These are phyloP conservation scores for Nezara viridula DNA, from an alignment of 2,888 invertebrate species.

Conservation along the genomic window DNA sequence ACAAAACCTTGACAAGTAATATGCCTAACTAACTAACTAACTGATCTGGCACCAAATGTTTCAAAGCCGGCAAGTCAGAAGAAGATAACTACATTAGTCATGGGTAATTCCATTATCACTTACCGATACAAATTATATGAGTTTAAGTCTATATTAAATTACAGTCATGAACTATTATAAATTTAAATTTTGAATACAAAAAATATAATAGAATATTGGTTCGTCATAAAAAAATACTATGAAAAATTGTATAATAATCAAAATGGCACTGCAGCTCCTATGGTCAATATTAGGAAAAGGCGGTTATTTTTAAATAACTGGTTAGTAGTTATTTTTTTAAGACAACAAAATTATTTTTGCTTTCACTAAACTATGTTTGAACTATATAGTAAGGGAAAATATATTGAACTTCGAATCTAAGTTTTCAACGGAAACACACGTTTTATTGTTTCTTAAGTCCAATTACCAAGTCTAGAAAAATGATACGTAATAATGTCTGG, in stretches of 20 bases:
- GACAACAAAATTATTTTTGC: too few species aligned
- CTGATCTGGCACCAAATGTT: neutral
- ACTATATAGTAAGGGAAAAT: too few species aligned
- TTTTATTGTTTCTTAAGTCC: too few species aligned
- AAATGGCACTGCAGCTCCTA: neutral
- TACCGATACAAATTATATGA: neutral
- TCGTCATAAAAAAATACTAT: neutral
- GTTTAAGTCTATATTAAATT: neutral
- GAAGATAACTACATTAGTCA: neutral
- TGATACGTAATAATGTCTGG: too few species aligned
- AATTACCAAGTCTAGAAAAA: too few species aligned
- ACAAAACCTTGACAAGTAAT: neutral
- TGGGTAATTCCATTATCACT: neutral
- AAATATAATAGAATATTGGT: neutral
- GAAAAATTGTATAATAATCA: neutral
- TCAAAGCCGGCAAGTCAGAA: constrained; percentile 20
- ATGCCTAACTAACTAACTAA: neutral
- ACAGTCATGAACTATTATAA: neutral
- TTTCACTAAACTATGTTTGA: too few species aligned
- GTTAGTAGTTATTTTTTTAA: neutral
- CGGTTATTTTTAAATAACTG: neutral
- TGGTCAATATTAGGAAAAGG: neutral
- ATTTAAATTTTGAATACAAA: neutral
- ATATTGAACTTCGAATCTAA: too few species aligned
- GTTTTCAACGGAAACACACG: too few species aligned